Base-by-base conservation (phyloP, 2,113 vertebrate species). In the Cepphus grylle region DNA sequence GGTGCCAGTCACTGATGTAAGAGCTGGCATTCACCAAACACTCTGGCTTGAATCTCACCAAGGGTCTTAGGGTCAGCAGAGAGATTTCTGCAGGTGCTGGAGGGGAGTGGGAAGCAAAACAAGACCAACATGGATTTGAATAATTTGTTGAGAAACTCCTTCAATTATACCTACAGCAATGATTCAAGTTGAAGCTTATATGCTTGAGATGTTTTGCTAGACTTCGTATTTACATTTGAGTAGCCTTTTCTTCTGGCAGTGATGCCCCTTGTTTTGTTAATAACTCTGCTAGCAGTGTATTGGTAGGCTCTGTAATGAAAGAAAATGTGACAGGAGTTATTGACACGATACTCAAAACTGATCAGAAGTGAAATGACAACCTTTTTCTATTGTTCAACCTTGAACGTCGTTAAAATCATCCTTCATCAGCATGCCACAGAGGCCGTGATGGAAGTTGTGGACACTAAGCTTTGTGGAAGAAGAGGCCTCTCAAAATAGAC, bases 41-140 rank as follows among this genome's bases (percentile, higher is more conserved):
- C 65, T 92, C 71, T 78, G 69, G 25, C 47, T 86, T 84, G 77
- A 97, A 95, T 95, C 86, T 94, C 69, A 93, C 70, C 59, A 76
- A 86, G 55, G 86, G 85, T 92, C 89, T 96, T 53, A 71, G 69
- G 93, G 91, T 92, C 96, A 96, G 96, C 91, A 89, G 89, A 86
- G 87, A 77, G 72, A 67, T 97, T 97, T 97, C 95, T 93, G 89
- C 95, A 97, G 96, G 91, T 95, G 94, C 95, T 94, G 52, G 47
- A 85, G 32, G 15, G 15, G 18, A 56, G 42, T 95, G 83, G 96
- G 88, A 97, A 94, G 91, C 65, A 90, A 96, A 97, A 74, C 62
- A 94, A 77, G 83, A 92, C 88, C 93, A 50, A 34, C 79, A n/a
- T 12, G 58, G 84, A 92, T 96, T 94, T 97, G 96, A 96, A 96